phyloP scores from a whole-genome alignment of 2,113 vertebrate species.

The Microcebus tavaratra region DNA sequence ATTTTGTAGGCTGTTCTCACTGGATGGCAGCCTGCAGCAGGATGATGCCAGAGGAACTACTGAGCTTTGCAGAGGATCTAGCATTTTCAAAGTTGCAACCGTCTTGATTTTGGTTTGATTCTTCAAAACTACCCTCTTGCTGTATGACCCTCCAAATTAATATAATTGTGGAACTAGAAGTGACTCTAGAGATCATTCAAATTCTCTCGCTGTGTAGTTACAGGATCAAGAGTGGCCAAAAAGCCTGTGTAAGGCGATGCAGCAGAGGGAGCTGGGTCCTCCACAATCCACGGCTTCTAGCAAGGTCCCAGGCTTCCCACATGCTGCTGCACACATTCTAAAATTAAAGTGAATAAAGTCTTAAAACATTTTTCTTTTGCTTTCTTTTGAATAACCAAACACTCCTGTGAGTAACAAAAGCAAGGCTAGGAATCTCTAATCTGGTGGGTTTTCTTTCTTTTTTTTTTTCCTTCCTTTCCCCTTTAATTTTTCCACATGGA shows the following conservation, averaged over 20 bases:
- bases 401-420: neutral
- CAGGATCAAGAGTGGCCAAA: neutral
- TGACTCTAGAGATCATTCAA: neutral
- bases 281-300: neutral
- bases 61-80: neutral
- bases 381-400: constrained; percentile 16
- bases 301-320: neutral
- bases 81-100: neutral
- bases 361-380: neutral
- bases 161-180: neutral
- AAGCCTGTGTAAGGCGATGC: neutral
- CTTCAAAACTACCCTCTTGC: neutral
- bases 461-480: neutral
- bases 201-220: neutral
- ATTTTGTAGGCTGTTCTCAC: neutral
- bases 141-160: neutral
- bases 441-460: neutral
- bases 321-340: neutral
- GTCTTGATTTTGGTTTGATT: neutral
- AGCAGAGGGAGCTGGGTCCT: neutral
- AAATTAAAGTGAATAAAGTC: neutral
- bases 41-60: neutral
- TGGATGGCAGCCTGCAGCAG: neutral
- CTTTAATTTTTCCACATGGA: constrained; percentile 11
- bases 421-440: neutral